Conservation (phyloP, 2,797 vertebrate genomes). For the Amniataba percoides region DNA sequence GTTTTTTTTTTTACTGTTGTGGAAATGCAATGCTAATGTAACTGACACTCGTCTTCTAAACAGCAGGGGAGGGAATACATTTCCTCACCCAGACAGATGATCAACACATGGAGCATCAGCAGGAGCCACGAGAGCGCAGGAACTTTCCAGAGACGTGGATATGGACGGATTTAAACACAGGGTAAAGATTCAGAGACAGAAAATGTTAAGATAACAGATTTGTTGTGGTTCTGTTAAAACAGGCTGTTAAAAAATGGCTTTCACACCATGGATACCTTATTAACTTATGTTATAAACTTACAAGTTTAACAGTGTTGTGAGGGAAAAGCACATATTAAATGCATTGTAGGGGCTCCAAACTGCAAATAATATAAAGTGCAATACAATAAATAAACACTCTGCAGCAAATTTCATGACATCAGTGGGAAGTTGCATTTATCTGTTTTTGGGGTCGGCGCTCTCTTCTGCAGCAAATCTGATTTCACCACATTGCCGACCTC, state of each 20-base stretch:
- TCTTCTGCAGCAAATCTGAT: background rate
- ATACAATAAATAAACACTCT: background rate
- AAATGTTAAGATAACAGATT: too few relatives aligned
- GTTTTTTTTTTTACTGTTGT: background rate
- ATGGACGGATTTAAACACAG: slow-evolving; percentile 86
- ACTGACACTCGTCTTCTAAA: slow-evolving; percentile 21
- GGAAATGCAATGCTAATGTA: background rate
- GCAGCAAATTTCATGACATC: background rate
- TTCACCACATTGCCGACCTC: background rate
- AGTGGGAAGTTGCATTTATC: background rate
- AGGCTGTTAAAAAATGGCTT: too few relatives aligned
- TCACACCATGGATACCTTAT: too few relatives aligned
- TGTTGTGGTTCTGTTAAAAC: too few relatives aligned
- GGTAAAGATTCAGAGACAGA: slow-evolving; percentile 75
- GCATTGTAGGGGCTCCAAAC: background rate
- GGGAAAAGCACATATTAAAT: too few relatives aligned
- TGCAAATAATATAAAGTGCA: background rate
- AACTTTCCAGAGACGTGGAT: slow-evolving; percentile 95
- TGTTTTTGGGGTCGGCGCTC: background rate
- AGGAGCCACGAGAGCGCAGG: slow-evolving; percentile 73
- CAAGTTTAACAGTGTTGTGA: too few relatives aligned
- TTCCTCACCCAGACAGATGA: fast-evolving
- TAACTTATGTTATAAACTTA: too few relatives aligned
- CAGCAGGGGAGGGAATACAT: slow-evolving; percentile 41
- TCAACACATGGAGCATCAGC: background rate